Conservation (phyloP, 2,113 vertebrate genomes). For the Euleptes europaea region DNA sequence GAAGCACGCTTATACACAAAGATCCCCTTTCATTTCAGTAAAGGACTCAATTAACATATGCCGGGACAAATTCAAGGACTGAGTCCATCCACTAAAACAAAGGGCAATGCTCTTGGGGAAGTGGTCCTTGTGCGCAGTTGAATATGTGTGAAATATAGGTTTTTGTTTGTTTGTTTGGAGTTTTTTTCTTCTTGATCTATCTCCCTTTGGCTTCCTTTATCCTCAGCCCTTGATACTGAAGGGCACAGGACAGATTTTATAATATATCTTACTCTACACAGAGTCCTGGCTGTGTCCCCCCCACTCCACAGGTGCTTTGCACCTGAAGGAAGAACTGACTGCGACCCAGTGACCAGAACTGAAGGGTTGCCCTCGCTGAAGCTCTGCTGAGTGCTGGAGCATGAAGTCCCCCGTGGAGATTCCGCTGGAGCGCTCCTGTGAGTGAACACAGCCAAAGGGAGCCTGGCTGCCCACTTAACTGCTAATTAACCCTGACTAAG, state of each 20-base stretch:
- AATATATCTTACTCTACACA: background rate
- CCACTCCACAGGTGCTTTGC: rapidly evolving
- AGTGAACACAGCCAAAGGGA: background rate
- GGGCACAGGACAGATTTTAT: background rate
- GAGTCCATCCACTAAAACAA: background rate
- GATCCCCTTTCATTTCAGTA: background rate
- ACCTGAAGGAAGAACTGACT: background rate
- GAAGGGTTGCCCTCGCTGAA: background rate
- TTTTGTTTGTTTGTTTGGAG: too few species aligned
- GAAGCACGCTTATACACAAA: too few species aligned
- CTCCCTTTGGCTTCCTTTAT: background rate
- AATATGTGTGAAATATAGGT: too few species aligned
- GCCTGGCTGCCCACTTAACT: conserved; percentile 51
- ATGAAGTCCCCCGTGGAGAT: background rate
- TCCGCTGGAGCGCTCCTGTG: background rate
- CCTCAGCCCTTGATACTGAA: background rate
- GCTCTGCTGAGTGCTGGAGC: background rate
- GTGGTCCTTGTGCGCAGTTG: background rate
- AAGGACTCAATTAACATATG: background rate
- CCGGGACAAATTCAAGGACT: background rate
- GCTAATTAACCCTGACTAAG: conserved; percentile 65
- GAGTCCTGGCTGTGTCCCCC: background rate
- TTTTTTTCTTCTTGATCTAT: background rate
- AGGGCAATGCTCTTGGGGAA: background rate
- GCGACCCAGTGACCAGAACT: background rate